Evolutionary conservation across 2,888 invertebrate species (phyloP).

Genomic region (Keiferia lycopersicella): DNA sequence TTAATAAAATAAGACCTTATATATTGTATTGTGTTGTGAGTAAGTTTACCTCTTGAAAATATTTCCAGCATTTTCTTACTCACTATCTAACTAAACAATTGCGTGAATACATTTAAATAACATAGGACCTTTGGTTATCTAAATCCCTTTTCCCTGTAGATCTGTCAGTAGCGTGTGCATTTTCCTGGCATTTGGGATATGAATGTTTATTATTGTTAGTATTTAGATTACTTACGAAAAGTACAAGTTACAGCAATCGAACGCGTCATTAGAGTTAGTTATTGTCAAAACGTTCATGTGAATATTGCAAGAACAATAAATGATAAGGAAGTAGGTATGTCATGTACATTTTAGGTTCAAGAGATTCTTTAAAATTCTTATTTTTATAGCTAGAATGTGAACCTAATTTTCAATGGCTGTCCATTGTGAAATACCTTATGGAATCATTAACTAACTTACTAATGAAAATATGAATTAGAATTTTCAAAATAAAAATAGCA

Average conservation of each 20-base stretch:
- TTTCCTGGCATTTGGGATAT: constrained; percentile 29
- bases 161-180: background rate
- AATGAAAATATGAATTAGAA: background rate
- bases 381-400: constrained; percentile 30
- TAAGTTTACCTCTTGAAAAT: too few species aligned
- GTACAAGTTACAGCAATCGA: constrained; percentile 43
- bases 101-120: background rate
- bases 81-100: background rate
- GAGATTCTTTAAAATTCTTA: constrained; percentile 1
- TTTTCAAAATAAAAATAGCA: background rate
- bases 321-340: background rate
- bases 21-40: too few species aligned
- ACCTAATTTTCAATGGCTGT: constrained; percentile 32
- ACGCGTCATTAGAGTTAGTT: constrained; percentile 2
- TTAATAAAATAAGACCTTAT: too few species aligned
- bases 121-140: too few species aligned
- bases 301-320: constrained; percentile 1
- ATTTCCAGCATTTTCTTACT: too few species aligned
- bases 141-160: background rate
- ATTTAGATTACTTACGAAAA: constrained; percentile 39
- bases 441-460: background rate
- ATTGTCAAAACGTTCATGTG: constrained; percentile 26
- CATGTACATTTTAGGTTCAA: background rate
- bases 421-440: background rate
- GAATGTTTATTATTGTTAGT: constrained; percentile 34